These are phyloP conservation scores for Eilema caniola DNA, from an alignment of 2,888 invertebrate genomes.

Conservation along the genomic window DNA sequence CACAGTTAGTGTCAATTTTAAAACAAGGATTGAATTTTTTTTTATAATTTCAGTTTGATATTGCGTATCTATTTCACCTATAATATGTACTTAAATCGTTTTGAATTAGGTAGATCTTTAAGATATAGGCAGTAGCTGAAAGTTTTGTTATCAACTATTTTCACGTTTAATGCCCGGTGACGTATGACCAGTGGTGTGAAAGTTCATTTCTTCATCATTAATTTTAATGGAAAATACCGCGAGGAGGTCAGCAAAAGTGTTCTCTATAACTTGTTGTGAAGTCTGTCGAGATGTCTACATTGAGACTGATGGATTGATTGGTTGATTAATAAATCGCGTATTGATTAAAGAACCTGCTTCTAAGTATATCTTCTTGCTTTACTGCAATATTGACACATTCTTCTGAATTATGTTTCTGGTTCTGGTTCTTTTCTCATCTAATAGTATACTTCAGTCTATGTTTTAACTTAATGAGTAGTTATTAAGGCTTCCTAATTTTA, in stretches of 20 bases:
- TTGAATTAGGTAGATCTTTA: too few relatives aligned
- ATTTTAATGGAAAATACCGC: neutral
- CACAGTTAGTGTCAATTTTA: neutral
- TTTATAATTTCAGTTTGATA: neutral
- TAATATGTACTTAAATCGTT: too few relatives aligned
- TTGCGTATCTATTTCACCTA: neutral
- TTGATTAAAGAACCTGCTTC: neutral
- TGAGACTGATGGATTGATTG: neutral
- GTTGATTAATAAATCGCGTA: neutral
- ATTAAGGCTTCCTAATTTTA: neutral
- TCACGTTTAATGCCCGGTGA: neutral
- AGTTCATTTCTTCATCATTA: slow-evolving; percentile 2
- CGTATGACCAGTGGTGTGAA: neutral
- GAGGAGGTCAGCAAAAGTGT: neutral
- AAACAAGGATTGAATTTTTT: neutral
- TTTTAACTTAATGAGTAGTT: too few relatives aligned
- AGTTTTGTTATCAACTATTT: neutral
- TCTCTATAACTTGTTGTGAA: neutral
- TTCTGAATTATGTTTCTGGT: too few relatives aligned
- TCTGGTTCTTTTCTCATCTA: neutral
- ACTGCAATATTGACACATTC: neutral
- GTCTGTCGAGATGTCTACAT: slow-evolving; percentile 1
- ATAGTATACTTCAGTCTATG: neutral
- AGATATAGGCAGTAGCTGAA: neutral
- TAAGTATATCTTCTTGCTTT: neutral